Conservation (phyloP, 2,888 invertebrate species). For the Eristalis pertinax region DNA sequence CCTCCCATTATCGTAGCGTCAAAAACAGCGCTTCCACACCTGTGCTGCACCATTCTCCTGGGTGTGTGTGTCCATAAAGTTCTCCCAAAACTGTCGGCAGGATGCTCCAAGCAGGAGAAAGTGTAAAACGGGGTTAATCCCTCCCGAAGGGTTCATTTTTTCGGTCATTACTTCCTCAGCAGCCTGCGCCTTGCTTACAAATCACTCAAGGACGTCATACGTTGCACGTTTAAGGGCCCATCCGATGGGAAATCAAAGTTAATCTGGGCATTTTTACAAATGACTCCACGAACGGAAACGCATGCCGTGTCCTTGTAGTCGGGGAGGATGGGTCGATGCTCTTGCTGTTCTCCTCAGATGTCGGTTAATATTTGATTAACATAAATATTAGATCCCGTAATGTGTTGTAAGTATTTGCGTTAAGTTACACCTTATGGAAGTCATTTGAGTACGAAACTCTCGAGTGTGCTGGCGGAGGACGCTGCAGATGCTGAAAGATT, state of each 20-base stretch:
- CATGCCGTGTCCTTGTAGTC: not conserved
- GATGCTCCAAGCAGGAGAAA: not conserved
- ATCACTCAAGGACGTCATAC: not conserved
- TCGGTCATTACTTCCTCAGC: slow-evolving; percentile 6
- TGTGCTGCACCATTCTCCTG: no score
- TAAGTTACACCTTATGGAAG: not conserved
- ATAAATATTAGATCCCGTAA: not conserved
- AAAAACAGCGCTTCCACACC: no score
- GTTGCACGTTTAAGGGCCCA: not conserved
- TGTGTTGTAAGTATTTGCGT: not conserved
- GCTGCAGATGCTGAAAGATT: no score
- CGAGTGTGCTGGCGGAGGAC: no score
- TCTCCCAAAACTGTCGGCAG: not conserved
- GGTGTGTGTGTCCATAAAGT: no score
- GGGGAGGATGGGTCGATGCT: not conserved
- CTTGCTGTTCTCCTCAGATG: not conserved
- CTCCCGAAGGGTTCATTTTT: slow-evolving; percentile 8
- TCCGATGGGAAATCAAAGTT: slow-evolving; percentile 29
- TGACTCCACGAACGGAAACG: not conserved
- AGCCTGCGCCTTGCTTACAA: not conserved
- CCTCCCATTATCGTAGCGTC: no score
- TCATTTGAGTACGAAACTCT: not conserved
- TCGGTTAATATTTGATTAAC: not conserved
- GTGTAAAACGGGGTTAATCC: not conserved
- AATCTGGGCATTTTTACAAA: not conserved